Conservation (phyloP, 2,888 invertebrate genomes). For the Fabriciana adippe region DNA sequence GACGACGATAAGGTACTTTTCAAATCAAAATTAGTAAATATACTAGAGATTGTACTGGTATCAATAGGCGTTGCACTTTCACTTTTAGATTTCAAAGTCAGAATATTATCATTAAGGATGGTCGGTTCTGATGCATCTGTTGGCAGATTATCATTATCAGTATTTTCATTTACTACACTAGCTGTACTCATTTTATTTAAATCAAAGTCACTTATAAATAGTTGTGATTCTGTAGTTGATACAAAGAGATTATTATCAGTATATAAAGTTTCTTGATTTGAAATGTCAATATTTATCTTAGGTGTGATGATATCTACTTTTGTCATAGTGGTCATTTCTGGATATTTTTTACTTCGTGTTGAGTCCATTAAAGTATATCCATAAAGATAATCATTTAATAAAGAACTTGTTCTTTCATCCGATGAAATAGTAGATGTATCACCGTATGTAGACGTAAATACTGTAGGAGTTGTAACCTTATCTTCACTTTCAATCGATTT, state of each 20-base stretch:
- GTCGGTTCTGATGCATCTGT: neutral
- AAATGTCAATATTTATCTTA: neutral
- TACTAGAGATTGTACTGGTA: neutral
- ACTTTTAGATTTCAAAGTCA: conserved; percentile 1
- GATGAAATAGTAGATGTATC: neutral
- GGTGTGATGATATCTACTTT: neutral
- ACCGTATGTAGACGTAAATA: neutral
- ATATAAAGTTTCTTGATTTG: neutral
- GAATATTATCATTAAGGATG: neutral
- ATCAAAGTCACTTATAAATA: neutral
- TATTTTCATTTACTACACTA: neutral
- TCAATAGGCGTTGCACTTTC: neutral
- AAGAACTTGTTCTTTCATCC: conserved; percentile 4
- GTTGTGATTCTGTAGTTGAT: conserved; percentile 4
- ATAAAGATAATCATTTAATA: conserved; percentile 15
- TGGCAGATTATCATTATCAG: too few relatives aligned
- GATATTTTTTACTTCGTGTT: conserved; percentile 23
- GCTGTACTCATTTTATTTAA: neutral
- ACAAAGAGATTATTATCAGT: neutral
- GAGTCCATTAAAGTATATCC: conserved; percentile 33
- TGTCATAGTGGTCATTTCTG: neutral
- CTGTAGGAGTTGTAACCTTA: neutral
- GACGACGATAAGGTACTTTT: neutral
- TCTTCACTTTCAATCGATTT: neutral
- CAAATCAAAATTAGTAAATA: neutral